Conservation (phyloP, 2,888 invertebrate genomes). For the Exocentrus adspersus region DNA sequence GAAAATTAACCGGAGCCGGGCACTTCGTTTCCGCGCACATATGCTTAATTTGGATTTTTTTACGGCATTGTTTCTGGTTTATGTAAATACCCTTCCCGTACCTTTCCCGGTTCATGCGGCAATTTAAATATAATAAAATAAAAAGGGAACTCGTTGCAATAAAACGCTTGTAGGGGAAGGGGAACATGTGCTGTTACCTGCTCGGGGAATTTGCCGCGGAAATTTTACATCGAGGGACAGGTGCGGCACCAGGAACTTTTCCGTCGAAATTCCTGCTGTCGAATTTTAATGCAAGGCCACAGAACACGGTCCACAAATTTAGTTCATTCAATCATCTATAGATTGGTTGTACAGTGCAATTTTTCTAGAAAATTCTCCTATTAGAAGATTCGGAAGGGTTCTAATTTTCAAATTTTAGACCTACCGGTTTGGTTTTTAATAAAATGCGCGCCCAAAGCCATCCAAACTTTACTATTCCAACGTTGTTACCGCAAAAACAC, state of each 20-base stretch:
- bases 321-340: too few relatives aligned
- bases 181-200: slow-evolving; percentile 42
- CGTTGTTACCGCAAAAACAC: too few relatives aligned
- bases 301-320: too few relatives aligned
- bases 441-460: too few relatives aligned
- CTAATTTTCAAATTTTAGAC: too few relatives aligned
- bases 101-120: slow-evolving; percentile 1
- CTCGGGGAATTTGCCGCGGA: slow-evolving; percentile 47
- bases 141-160: slow-evolving; percentile 4
- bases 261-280: too few relatives aligned
- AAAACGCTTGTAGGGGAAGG: slow-evolving; percentile 18
- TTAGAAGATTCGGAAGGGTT: too few relatives aligned
- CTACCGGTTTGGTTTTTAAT: too few relatives aligned
- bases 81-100: slow-evolving; percentile 22
- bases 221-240: slow-evolving; percentile 32
- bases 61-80: slow-evolving; percentile 25
- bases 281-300: too few relatives aligned
- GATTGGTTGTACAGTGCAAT: too few relatives aligned
- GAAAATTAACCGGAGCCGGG: slow-evolving; percentile 10
- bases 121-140: slow-evolving; percentile 20
- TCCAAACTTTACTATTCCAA: too few relatives aligned
- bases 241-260: background rate
- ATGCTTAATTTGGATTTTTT: slow-evolving; percentile 19
- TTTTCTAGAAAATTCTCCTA: too few relatives aligned
- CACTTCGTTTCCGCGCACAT: slow-evolving; percentile 18